A percentile compares a stretch with the other conserved stretches of the same genome.
Conservation (phyloP, 2,797 vertebrate species). For the Coregonus sp. region DNA sequence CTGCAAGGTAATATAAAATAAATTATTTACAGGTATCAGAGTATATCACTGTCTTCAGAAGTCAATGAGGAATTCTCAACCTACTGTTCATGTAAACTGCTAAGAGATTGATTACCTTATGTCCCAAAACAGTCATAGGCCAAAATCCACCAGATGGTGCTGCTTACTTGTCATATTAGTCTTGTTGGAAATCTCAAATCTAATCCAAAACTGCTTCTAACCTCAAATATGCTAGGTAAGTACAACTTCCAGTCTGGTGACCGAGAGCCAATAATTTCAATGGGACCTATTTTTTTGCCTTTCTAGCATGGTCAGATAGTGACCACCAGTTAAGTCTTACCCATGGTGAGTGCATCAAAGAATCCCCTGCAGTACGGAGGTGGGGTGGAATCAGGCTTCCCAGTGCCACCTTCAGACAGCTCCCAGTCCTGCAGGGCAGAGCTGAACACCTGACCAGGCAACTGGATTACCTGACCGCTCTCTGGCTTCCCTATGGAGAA, state of each 20-base stretch:
- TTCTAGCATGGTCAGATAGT: background rate
- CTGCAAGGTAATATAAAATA: constrained; percentile 48
- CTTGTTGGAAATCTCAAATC: background rate
- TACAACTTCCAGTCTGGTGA: too few species aligned
- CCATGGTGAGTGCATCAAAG: constrained; percentile 77
- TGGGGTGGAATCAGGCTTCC: background rate
- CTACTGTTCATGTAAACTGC: too few species aligned
- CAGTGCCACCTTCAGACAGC: constrained; percentile 12
- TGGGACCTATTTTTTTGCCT: background rate
- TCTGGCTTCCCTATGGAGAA: constrained; percentile 74
- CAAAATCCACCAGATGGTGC: constrained; percentile 13
- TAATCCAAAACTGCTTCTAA: background rate
- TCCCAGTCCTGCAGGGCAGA: constrained; percentile 66
- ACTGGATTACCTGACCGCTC: constrained; percentile 62
- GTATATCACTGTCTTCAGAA: background rate
- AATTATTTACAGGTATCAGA: background rate
- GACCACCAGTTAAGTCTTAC: constrained; percentile 51
- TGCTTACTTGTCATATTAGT: background rate
- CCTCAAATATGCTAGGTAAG: too few species aligned
- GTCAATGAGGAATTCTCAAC: background rate
- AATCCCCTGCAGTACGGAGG: constrained; percentile 74
- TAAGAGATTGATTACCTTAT: background rate
- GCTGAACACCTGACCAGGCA: constrained; percentile 74
- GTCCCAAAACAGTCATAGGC: background rate
- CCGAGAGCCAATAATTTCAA: background rate